A percentile compares a stretch with the other conserved stretches of the same genome.
Conservation (phyloP, 2,888 invertebrate genomes). For the Pollenia amentaria region DNA sequence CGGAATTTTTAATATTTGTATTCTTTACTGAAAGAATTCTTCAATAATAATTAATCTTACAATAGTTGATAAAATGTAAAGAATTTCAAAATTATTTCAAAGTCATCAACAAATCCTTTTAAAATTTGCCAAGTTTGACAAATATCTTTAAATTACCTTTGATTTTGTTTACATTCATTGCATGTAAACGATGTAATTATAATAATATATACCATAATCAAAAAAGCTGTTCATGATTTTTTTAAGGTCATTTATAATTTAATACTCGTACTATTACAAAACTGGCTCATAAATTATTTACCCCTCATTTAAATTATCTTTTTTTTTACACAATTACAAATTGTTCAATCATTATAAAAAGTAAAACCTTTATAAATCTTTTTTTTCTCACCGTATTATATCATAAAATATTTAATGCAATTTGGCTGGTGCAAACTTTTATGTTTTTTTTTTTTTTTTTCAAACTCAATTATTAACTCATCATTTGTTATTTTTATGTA, state of each 20-base stretch:
- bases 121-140: no score
- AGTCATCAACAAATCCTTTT: no score
- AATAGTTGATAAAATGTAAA: background rate
- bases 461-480: constrained; percentile 3
- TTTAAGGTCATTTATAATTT: no score
- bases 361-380: background rate
- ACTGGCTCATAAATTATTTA: background rate
- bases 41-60: background rate
- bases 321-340: background rate
- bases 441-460: background rate
- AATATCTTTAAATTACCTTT: no score
- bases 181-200: background rate
- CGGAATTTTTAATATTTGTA: no score
- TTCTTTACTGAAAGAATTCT: no score
- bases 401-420: background rate
- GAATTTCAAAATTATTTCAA: background rate
- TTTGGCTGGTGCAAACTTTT: background rate
- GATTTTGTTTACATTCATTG: background rate
- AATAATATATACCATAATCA: background rate
- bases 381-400: constrained; percentile 42
- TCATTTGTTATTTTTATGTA: constrained; percentile 26
- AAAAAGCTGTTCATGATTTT: no score
- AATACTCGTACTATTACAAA: background rate
- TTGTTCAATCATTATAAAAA: constrained; percentile 5
- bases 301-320: background rate